Percentiles rank a stretch among this genome's conserved stretches.
Conservation (phyloP, 1,140 invertebrate genomes). For the Cotesia glomerata region DNA sequence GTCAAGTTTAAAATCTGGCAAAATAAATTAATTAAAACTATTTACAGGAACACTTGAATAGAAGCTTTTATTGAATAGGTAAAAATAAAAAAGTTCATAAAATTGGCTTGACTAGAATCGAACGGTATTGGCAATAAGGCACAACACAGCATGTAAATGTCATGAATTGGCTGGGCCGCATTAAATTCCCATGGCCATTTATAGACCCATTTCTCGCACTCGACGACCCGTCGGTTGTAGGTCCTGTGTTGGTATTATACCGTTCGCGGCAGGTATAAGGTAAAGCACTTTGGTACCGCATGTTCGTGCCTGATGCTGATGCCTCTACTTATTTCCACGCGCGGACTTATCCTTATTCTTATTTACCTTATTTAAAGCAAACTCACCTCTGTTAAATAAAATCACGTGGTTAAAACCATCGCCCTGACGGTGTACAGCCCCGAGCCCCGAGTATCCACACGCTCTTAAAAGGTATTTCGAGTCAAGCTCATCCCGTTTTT, state of each 20-base stretch:
- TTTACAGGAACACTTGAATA: too few relatives aligned
- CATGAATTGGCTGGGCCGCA: background rate
- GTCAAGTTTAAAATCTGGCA: too few relatives aligned
- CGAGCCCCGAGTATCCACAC: too few relatives aligned
- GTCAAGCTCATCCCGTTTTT: background rate
- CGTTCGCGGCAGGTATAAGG: slow-evolving; percentile 39
- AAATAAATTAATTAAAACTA: too few relatives aligned
- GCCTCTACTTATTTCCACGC: slow-evolving; percentile 2
- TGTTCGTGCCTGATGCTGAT: slow-evolving; percentile 34
- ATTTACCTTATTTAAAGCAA: slow-evolving; percentile 43
- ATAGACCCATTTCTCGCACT: slow-evolving; percentile 29
- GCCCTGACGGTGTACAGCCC: too few relatives aligned
- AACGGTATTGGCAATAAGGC: too few relatives aligned
- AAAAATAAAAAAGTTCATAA: too few relatives aligned
- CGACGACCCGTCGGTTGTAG: background rate
- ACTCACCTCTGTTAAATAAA: slow-evolving; percentile 15
- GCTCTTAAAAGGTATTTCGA: background rate
- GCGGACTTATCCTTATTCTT: slow-evolving; percentile 33
- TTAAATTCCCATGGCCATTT: slow-evolving; percentile 30
- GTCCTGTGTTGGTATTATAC: slow-evolving; percentile 37
- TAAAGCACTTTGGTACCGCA: slow-evolving; percentile 46
- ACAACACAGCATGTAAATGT: slow-evolving; percentile 11
- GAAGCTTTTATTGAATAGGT: too few relatives aligned
- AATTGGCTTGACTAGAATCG: too few relatives aligned
- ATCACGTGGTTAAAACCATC: background rate